Evolutionary conservation across 2,797 vertebrate species (phyloP).

Genomic region (Sebastes matsubarae): DNA sequence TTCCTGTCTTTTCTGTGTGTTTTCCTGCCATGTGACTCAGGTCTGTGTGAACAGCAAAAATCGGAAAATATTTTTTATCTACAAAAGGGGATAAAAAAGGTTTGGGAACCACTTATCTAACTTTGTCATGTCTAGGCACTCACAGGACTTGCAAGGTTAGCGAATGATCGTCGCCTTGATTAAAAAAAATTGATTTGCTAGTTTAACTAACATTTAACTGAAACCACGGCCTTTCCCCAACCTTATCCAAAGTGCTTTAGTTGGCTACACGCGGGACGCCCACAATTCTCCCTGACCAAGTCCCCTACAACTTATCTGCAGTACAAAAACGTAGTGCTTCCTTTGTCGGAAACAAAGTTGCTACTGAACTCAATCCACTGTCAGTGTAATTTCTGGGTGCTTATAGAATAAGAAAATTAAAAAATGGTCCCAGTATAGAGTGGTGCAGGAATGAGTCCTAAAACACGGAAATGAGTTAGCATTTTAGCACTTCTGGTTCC

Average conservation of each 20-base stretch:
- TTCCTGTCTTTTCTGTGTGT: background rate
- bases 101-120: no score
- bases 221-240: background rate
- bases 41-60: background rate
- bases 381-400: background rate
- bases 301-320: background rate
- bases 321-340: no score
- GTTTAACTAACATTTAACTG: background rate
- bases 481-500: no score
- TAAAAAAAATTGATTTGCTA: background rate
- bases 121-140: no score
- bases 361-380: background rate
- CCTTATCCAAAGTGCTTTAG: background rate
- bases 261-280: rapidly evolving
- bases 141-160: background rate
- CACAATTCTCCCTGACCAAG: background rate
- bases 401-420: background rate
- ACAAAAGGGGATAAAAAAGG: no score
- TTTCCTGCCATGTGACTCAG: background rate
- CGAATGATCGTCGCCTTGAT: background rate
- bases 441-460: no score
- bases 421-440: background rate
- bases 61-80: rapidly evolving
- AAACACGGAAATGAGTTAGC: no score
- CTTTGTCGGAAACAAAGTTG: no score